Conservation (phyloP, 2,888 invertebrate species). For the Xiphydria camelus region DNA sequence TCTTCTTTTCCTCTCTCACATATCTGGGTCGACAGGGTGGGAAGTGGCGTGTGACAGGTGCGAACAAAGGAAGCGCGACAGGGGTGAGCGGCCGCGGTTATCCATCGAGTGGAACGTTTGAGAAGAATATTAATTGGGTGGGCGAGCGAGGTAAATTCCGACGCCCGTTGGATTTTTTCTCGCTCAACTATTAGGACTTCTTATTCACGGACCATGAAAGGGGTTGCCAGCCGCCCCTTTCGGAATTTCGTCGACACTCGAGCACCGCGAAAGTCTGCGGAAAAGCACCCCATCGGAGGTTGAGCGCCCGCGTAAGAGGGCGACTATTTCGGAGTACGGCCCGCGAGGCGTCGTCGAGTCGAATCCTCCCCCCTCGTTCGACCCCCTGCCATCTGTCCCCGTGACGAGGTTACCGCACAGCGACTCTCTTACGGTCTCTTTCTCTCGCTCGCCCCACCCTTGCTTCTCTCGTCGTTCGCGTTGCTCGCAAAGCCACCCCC, state of each 20-base stretch:
- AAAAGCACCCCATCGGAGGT: not conserved
- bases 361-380: not conserved
- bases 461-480: not conserved
- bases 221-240: not conserved
- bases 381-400: too few species aligned
- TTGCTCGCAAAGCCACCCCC: not conserved
- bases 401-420: too few species aligned
- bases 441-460: not conserved
- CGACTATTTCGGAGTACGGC: not conserved
- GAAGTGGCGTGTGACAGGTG: too few species aligned
- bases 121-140: conserved; percentile 6
- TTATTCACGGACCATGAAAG: not conserved
- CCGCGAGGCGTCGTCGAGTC: conserved; percentile 3
- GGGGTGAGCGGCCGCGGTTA: too few species aligned
- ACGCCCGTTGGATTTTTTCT: not conserved
- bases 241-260: conserved; percentile 1
- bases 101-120: not conserved
- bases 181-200: conserved; percentile 2
- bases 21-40: too few species aligned
- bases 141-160: not conserved
- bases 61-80: too few species aligned
- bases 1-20: too few species aligned
- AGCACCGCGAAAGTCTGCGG: too few species aligned
- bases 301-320: not conserved
- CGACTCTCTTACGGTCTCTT: too few species aligned